Conservation (phyloP, 1,140 invertebrate genomes). For the Eriocheir sinensis region DNA sequence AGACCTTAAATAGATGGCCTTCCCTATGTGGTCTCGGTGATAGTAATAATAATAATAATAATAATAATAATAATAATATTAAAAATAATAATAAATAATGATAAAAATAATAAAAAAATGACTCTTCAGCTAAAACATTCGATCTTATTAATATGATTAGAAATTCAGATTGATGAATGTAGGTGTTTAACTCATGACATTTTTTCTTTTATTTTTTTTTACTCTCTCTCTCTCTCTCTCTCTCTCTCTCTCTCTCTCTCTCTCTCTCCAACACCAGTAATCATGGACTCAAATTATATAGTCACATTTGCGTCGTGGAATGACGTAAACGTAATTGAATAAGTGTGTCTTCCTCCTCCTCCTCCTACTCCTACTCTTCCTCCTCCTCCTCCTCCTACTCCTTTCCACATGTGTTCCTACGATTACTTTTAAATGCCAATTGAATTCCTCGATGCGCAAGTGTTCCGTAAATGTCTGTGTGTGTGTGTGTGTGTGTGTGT, state of each 20-base stretch:
- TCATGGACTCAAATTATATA: too few species aligned
- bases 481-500: constrained; percentile 42
- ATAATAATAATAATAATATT: too few species aligned
- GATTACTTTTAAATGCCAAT: not conserved
- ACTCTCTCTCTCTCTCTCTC: constrained; percentile 8
- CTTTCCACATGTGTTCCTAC: not conserved
- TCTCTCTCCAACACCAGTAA: too few species aligned
- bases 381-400: not conserved
- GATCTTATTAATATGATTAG: too few species aligned
- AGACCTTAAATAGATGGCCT: too few species aligned
- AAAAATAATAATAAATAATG: too few species aligned
- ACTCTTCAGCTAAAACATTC: too few species aligned
- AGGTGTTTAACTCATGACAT: not conserved
- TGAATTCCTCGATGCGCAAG: not conserved
- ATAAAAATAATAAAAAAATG: too few species aligned
- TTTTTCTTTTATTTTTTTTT: not conserved
- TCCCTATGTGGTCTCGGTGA: too few species aligned
- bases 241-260: constrained; percentile 22
- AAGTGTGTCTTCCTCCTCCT: not conserved
- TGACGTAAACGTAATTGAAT: not conserved
- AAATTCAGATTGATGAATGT: not conserved
- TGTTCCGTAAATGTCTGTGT: constrained; percentile 29
- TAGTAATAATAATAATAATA: too few species aligned
- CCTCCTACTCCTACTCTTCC: not conserved
- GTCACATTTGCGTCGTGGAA: too few species aligned